These are phyloP conservation scores for Aphaenogaster ashmeadi DNA, from an alignment of 1,140 invertebrate genomes.

Conservation along the genomic window DNA sequence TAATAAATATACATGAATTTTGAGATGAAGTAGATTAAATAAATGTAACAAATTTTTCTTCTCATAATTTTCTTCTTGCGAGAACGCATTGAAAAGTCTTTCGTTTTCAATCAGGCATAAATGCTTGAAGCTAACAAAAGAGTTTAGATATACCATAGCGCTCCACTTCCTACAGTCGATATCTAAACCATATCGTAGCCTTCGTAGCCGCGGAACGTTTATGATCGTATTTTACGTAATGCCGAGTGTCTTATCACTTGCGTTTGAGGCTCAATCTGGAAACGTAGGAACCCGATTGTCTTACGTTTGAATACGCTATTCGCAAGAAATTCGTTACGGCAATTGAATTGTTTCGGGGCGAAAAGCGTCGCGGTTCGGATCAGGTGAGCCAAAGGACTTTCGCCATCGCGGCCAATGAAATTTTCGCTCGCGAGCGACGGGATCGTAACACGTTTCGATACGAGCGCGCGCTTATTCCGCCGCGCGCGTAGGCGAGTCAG, in stretches of 20 bases:
- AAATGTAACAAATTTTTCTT: not conserved
- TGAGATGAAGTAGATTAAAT: not conserved
- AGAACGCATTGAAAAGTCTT: not conserved
- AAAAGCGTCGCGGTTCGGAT: not conserved
- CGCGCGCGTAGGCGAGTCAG: conserved; percentile 23
- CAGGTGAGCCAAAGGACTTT: not conserved
- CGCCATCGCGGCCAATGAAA: not conserved
- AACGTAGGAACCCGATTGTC: not conserved
- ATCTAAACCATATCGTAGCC: conserved; percentile 14
- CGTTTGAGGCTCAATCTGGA: not conserved
- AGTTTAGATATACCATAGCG: not conserved
- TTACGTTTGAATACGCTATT: not conserved
- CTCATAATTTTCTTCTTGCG: not conserved
- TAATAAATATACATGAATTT: not conserved
- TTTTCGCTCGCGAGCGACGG: conserved; percentile 17
- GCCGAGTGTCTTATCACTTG: not conserved
- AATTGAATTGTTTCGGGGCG: not conserved
- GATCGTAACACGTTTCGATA: conserved; percentile 25
- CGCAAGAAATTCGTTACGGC: not conserved
- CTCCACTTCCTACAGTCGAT: conserved; percentile 8
- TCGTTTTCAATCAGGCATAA: not conserved
- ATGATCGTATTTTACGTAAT: not conserved
- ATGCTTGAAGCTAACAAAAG: not conserved
- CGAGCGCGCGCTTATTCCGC: conserved; percentile 13
- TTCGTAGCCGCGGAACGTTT: not conserved